Evolutionary conservation across 1,140 invertebrate genomes (phyloP).

Genomic region (Aphelenchoides fujianensis): DNA sequence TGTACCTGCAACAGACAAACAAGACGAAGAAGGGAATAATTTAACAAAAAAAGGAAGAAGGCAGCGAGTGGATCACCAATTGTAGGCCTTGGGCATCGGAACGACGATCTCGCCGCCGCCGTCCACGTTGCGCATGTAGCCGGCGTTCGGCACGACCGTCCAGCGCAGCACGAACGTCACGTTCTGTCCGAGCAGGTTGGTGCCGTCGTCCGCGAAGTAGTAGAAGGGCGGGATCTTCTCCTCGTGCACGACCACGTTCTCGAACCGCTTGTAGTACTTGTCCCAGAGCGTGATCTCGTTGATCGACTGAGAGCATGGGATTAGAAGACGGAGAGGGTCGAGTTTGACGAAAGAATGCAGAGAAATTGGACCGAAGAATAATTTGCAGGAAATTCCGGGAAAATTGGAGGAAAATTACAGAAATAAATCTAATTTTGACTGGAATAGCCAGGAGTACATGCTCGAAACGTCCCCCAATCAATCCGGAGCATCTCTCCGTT

Average conservation of each 20-base stretch:
- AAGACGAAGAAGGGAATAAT: too few relatives aligned
- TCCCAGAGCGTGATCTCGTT: constrained; percentile 91
- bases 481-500: too few relatives aligned
- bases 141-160: constrained; percentile 98
- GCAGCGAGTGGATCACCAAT: constrained; percentile 14
- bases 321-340: too few relatives aligned
- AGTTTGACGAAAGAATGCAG: too few relatives aligned
- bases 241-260: constrained; percentile 83
- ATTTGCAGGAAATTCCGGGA: too few relatives aligned
- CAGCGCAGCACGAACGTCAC: constrained; percentile 66
- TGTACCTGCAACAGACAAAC: too few relatives aligned
- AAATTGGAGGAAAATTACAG: too few relatives aligned
- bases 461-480: too few relatives aligned
- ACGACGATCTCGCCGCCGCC: constrained; percentile 40
- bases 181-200: constrained; percentile 71
- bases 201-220: constrained; percentile 99
- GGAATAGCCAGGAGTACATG: too few relatives aligned
- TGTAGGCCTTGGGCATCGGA: constrained; percentile 50
- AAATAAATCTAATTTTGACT: too few relatives aligned
- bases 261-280: constrained; percentile 89
- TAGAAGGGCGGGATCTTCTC: constrained; percentile 75
- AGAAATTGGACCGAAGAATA: too few relatives aligned
- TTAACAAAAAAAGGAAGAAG: constrained; percentile 15
- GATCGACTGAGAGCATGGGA: constrained; percentile 66
- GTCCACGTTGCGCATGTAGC: constrained; percentile 63